phyloP scores from a whole-genome alignment of 2,113 vertebrate species.

The Pteruthius melanotis region DNA sequence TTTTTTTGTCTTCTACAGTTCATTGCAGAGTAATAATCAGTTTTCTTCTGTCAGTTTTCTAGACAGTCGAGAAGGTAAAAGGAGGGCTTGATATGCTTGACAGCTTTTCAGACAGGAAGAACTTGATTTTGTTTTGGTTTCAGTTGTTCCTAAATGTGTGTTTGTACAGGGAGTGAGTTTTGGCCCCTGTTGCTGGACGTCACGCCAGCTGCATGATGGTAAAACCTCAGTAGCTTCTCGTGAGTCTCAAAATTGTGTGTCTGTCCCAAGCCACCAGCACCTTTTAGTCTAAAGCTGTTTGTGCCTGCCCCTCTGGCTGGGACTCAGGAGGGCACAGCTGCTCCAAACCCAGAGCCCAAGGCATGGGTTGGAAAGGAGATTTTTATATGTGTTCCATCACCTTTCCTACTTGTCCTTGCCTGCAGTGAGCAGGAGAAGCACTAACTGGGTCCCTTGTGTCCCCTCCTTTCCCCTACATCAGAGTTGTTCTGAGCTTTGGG shows the following conservation, averaged over 20 bases:
- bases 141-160: background rate
- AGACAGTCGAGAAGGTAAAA: background rate
- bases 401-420: background rate
- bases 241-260: background rate
- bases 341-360: background rate
- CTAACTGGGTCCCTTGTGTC: background rate
- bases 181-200: background rate
- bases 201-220: background rate
- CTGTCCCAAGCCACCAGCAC: background rate
- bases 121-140: background rate
- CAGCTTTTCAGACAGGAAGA: background rate
- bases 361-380: background rate
- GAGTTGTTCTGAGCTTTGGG: background rate
- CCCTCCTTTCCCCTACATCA: rapidly evolving
- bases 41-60: background rate
- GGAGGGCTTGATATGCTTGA: background rate
- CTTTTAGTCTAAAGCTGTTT: background rate
- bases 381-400: background rate
- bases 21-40: background rate
- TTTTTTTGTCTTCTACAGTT: background rate
- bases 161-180: background rate
- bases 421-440: background rate
- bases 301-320: background rate
- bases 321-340: background rate
- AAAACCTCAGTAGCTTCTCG: background rate